These are phyloP conservation scores for Eupithecia dodoneata DNA, from an alignment of 2,888 invertebrate genomes.

Conservation along the genomic window DNA sequence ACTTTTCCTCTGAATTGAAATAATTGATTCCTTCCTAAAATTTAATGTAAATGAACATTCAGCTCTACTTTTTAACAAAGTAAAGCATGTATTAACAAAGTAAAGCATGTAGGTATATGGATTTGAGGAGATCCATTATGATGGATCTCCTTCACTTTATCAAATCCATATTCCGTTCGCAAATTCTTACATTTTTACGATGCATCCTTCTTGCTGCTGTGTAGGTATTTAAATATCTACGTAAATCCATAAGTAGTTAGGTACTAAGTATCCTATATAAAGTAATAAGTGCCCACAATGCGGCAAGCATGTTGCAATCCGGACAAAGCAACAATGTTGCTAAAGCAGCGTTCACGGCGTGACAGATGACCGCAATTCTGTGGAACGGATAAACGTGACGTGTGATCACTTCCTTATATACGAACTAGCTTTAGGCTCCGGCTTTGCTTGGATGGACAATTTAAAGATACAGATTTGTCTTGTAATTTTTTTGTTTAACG, in stretches of 20 bases:
- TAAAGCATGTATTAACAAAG: not conserved
- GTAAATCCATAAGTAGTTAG: not conserved
- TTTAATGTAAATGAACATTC: not conserved
- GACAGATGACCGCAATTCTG: slow-evolving; percentile 33
- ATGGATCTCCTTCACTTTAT: not conserved
- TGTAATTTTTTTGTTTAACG: not conserved
- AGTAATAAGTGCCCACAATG: slow-evolving; percentile 1
- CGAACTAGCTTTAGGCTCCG: not conserved
- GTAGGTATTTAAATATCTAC: not conserved
- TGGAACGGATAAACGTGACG: not conserved
- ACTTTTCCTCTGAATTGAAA: not conserved
- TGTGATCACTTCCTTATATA: slow-evolving; percentile 1
- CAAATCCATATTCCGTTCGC: not conserved
- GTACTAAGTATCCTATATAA: not conserved
- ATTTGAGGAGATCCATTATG: too few species aligned
- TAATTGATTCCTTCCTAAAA: not conserved
- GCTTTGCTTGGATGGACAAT: not conserved
- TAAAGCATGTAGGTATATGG: too few species aligned
- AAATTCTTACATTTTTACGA: not conserved
- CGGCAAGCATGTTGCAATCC: not conserved
- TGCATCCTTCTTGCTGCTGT: not conserved
- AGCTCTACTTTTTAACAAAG: not conserved
- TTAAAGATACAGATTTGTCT: not conserved
- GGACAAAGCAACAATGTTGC: not conserved
- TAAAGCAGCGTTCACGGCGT: not conserved